phyloP scores from a whole-genome alignment of 2,888 invertebrate genomes.

The Heteromurus nitidus region DNA sequence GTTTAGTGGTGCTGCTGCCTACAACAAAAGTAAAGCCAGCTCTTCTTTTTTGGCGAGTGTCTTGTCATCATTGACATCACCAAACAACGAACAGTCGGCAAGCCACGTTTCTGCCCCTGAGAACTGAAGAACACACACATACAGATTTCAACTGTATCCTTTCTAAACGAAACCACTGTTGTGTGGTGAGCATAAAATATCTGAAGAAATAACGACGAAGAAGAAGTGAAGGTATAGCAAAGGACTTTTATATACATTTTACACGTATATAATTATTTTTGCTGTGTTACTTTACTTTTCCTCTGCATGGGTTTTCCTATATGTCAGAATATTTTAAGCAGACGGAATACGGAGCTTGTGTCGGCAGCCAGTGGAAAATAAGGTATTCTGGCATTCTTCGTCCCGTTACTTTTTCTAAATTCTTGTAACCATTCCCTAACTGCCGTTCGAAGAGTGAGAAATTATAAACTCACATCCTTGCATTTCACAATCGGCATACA shows the following conservation, averaged over 20 bases:
- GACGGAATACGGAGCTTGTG: background rate
- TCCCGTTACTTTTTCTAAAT: conserved; percentile 51
- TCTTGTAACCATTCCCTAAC: conserved; percentile 37
- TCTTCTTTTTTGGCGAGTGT: conserved; percentile 12
- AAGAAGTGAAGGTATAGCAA: background rate
- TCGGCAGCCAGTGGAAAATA: background rate
- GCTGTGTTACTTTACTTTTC: background rate
- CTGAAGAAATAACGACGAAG: background rate
- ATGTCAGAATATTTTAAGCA: background rate
- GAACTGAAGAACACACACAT: background rate
- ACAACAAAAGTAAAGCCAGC: too few species aligned
- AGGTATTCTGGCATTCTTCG: conserved; percentile 19
- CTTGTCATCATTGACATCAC: conserved; percentile 55
- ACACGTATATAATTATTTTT: background rate
- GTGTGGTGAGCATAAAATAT: background rate
- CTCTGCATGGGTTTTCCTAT: background rate
- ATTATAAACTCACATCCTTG: too few species aligned
- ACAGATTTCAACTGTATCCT: too few species aligned
- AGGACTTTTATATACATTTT: background rate
- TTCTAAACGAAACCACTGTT: too few species aligned
- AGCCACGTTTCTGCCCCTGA: conserved; percentile 52
- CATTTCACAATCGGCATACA: too few species aligned
- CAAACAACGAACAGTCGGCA: conserved; percentile 6
- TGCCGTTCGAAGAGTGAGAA: conserved; percentile 52
- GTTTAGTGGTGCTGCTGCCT: too few species aligned